A percentile compares a stretch with the other conserved stretches of the same genome.
phyloP scores from a whole-genome alignment of 2,113 vertebrate genomes.

The Vidua macroura region DNA sequence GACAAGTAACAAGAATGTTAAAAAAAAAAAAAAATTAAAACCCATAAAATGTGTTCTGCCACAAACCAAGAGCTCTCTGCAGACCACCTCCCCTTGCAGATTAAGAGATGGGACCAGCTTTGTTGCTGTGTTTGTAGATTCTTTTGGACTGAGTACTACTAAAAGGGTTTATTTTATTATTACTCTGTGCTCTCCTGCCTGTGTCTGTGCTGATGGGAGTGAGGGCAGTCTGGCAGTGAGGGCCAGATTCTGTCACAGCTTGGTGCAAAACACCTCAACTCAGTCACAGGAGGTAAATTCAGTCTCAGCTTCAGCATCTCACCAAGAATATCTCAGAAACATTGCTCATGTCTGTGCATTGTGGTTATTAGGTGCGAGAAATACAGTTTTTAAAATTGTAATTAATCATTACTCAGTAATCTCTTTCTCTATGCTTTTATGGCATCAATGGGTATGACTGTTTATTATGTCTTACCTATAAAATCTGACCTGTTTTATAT shows the following conservation, averaged over 20 bases:
- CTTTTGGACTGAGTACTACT: neutral
- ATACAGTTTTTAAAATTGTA: constrained; percentile 58
- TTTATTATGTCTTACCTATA: constrained; percentile 75
- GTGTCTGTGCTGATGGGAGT: neutral
- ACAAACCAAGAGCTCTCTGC: neutral
- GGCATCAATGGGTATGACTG: constrained; percentile 64
- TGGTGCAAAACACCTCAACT: neutral
- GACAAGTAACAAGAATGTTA: neutral
- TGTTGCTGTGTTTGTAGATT: neutral
- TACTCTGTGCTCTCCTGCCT: neutral
- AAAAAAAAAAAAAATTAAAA: neutral
- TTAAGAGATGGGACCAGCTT: neutral
- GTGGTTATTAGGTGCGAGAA: constrained; percentile 61
- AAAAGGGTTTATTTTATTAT: neutral
- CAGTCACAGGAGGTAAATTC: neutral
- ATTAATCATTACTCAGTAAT: constrained; percentile 74
- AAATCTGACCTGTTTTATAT: constrained; percentile 75
- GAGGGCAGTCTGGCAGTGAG: neutral
- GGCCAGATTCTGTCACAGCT: neutral
- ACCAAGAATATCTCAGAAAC: constrained; percentile 18
- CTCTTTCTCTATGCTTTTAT: constrained; percentile 62
- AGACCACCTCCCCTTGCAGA: neutral
- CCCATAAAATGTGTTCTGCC: neutral
- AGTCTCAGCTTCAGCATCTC: neutral
- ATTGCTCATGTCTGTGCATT: constrained; percentile 44